Evolutionary conservation across 2,888 invertebrate genomes (phyloP), one percentile per base, ranked within the genome.

Genomic region (Netelia inedita): DNA sequence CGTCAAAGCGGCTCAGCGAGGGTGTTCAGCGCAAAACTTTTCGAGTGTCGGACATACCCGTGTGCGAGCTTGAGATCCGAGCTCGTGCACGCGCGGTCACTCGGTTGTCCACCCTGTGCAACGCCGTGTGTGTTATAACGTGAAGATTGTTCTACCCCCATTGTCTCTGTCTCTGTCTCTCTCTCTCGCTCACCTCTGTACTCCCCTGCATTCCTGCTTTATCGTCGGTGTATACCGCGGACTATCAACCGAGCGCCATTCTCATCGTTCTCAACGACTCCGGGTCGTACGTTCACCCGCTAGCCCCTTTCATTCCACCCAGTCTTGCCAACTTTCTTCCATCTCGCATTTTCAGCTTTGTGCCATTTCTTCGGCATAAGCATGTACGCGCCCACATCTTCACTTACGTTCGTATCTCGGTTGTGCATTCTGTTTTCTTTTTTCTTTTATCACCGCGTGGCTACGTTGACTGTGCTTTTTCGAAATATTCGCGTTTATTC

Each of bases 21-120:
- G 83, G 86, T 83, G 76, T 86, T 86, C 83, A 78, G 79, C 85
- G 81, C 81, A 85, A 55, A 86, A 86, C 86, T 86, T 85, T 83
- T 63, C 65, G 85, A 85, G 82, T 68, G 75, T 86, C 83, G 83
- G 85, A 85, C 80, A 85, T 85, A 80, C 85, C 78, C 16, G 41
- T 61, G 72, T 28, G 65, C 41, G 53, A 65, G 71, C n/a, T 57
- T 28, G 66, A 21, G 8, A 53, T 41, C 61, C 63, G 41, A 55
- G 21, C 50, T 53, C 55, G 72, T 63, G 57, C 43, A 53, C 72
- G 41, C 41, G 16, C 61, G 35, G 46, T 46, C 59, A 78, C 28
- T 43, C 46, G 76, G 46, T 46, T 28, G 28, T 28, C 28, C 28
- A 28, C 28, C 28, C 5, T 28, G 28, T 28, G 28, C 28, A 21